phyloP scores from a whole-genome alignment of 1,140 invertebrate genomes.

The Papilio aristodemus region DNA sequence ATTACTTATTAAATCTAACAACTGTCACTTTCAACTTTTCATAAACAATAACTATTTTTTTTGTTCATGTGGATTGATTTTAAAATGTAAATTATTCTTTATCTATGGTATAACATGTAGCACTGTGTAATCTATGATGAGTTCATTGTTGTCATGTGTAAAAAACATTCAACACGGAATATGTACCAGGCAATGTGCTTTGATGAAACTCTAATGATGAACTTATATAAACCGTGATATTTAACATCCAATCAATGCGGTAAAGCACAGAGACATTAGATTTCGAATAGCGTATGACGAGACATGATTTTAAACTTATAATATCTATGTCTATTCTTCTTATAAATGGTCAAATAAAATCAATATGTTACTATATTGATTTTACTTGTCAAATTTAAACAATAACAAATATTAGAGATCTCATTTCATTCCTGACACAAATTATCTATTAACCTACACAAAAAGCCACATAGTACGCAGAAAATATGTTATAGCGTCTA shows the following conservation, averaged over 20 bases:
- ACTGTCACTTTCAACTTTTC: neutral
- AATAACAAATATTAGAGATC: too few species aligned
- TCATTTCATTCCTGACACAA: too few species aligned
- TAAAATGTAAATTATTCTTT: neutral
- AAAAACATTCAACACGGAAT: slow-evolving; percentile 30
- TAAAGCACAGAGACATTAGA: slow-evolving; percentile 20
- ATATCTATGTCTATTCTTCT: too few species aligned
- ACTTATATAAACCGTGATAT: slow-evolving; percentile 36
- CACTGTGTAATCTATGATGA: slow-evolving; percentile 14
- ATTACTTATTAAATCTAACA: neutral
- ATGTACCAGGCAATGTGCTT: slow-evolving; percentile 48
- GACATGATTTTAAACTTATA: too few species aligned
- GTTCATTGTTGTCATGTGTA: slow-evolving; percentile 21
- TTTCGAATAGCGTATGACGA: slow-evolving; percentile 4
- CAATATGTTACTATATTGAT: too few species aligned
- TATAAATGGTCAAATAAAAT: too few species aligned
- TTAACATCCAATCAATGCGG: neutral
- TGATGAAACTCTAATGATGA: slow-evolving; percentile 63
- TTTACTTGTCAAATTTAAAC: too few species aligned
- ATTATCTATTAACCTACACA: too few species aligned
- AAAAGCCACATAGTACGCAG: too few species aligned
- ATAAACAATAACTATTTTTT: too few species aligned
- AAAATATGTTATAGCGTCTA: too few species aligned
- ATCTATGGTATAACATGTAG: neutral
- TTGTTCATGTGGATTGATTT: neutral